Evolutionary conservation across 2,888 invertebrate genomes (phyloP), one percentile per base, ranked within the genome.

Genomic region (Chrysolina haemoptera): DNA sequence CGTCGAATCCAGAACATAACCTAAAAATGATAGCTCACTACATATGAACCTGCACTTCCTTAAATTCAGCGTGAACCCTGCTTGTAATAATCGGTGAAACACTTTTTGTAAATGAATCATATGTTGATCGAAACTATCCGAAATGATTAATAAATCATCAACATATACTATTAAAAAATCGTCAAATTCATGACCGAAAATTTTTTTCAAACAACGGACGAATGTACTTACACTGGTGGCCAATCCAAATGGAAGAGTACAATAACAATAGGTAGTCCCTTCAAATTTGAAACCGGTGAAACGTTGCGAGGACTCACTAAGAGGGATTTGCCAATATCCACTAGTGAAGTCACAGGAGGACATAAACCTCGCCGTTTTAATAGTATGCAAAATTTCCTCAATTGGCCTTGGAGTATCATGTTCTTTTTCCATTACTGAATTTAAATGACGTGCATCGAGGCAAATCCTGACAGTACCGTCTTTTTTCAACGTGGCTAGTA

Each of bases 141-240:
- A 16, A 11, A 18, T 65, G 4, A 65, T 18, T 3, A 55, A 27
- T n/a, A 55, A n/a, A 16, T 68, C 67, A 22, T 67, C 67, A 11
- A 68, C 68, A 55, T 40, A 55, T 12, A 41, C 41, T 11, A 35
- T 16, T 1, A 68, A 53, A 35, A 27, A 53, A 12, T 53, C 27
- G 12, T 43, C 18, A 20, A 66, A 66, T n/a, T 66, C 66, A n/a
- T 3, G 4, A 18, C 66, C 66, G 66, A 66, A 66, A 4, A 66
- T 20, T 1, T n/a, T 10, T 14, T 1, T 20, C 18, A 59, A 2
- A 20, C 59, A 59, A 12, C 59, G 59, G 5, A 59, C 59, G 10
- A 59, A 59, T 16, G 22, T 20, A 22, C 59, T 59, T 2, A 59
- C 59, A 18, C 59, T 59, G 12, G 59, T 20, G 12, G 22, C 12